Percentiles rank a stretch among this genome's conserved stretches.
phyloP scores from a whole-genome alignment of 2,888 invertebrate genomes.

The Nesidiocoris tenuis region DNA sequence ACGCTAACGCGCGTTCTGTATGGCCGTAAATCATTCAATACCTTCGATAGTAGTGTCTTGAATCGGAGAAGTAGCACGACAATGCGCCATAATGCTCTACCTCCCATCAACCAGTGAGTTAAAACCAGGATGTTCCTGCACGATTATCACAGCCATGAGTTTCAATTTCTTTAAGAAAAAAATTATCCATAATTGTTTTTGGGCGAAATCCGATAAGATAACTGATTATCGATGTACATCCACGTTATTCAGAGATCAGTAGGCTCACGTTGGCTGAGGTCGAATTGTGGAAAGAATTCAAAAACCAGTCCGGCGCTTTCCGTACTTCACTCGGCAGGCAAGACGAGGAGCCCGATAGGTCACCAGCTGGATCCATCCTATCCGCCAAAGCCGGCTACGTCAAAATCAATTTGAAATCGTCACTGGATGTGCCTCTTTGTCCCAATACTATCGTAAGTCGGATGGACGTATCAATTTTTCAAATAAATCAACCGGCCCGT shows the following conservation, averaged over 20 bases:
- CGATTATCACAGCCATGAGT: too few relatives aligned
- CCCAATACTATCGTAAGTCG: constrained; percentile 9
- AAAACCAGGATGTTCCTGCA: too few relatives aligned
- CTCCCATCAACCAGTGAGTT: background rate
- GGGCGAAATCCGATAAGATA: too few relatives aligned
- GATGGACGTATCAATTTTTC: too few relatives aligned
- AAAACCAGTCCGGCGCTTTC: constrained; percentile 9
- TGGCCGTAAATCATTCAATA: too few relatives aligned
- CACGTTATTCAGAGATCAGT: constrained; percentile 6
- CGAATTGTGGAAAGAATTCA: constrained; percentile 22
- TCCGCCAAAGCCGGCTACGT: constrained; percentile 4
- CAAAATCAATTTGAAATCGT: constrained; percentile 11
- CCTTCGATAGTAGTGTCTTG: too few relatives aligned
- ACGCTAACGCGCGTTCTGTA: too few relatives aligned
- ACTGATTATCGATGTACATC: too few relatives aligned
- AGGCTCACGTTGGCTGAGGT: constrained; percentile 12
- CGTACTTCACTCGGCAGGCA: background rate
- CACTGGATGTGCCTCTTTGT: constrained; percentile 4
- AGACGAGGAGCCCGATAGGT: background rate
- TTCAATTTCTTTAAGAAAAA: background rate
- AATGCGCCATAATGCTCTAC: background rate
- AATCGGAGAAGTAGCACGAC: too few relatives aligned
- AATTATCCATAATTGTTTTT: too few relatives aligned
- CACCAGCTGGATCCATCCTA: background rate
- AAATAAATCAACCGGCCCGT: too few relatives aligned